Evolutionary conservation across 1,140 invertebrate species (phyloP).

Genomic region (Penaeus japonicus): DNA sequence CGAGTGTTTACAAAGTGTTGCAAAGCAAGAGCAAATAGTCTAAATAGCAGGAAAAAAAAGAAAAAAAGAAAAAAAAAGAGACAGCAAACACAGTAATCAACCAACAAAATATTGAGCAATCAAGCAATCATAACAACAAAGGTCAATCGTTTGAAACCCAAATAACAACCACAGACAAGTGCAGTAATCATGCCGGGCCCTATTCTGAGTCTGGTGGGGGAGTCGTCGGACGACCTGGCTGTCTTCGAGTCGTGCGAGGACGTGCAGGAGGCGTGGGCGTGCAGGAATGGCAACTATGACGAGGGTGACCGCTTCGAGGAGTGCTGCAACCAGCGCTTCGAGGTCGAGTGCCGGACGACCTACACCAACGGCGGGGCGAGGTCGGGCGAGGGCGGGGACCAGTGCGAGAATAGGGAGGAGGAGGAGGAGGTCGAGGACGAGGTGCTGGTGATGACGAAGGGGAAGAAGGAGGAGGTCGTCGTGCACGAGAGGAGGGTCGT

Average conservation of each 20-base stretch:
- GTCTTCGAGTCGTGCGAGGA: constrained; percentile 43
- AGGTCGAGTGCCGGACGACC: background rate
- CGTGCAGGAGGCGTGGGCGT: constrained; percentile 29
- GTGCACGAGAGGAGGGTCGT: background rate
- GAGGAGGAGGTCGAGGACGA: background rate
- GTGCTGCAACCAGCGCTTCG: background rate
- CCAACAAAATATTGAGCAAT: too few relatives aligned
- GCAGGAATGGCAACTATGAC: background rate
- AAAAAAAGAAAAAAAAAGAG: too few relatives aligned
- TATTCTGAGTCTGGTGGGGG: background rate
- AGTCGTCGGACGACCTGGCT: constrained; percentile 15
- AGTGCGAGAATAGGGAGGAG: background rate
- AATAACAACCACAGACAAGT: background rate
- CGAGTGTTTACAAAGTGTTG: too few relatives aligned
- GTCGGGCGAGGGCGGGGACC: background rate
- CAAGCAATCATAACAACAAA: too few relatives aligned
- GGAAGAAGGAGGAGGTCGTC: background rate
- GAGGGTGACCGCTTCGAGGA: background rate
- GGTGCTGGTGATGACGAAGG: background rate
- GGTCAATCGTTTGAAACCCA: too few relatives aligned
- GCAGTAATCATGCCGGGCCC: constrained; percentile 32
- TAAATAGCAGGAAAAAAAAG: too few relatives aligned
- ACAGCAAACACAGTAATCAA: too few relatives aligned
- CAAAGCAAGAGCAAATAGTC: too few relatives aligned
- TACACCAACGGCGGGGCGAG: too few relatives aligned